Evolutionary conservation across 2,888 invertebrate species (phyloP), one percentile per base, ranked within the genome.

Genomic region (Brachyopa scutellaris): DNA sequence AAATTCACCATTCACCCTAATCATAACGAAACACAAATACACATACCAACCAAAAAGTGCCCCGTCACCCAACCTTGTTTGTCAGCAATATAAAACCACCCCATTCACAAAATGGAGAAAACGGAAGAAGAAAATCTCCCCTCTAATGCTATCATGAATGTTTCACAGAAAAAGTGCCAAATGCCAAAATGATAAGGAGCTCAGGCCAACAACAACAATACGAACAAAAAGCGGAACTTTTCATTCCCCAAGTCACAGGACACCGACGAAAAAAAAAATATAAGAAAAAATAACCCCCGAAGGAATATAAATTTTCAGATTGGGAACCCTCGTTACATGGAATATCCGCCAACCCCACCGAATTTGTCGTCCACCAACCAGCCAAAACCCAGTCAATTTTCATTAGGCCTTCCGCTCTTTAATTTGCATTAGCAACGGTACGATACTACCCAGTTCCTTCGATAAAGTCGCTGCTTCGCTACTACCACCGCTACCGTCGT

Each of bases 21-120:
- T 66, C 67, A 67, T 62, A 74, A 80, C 67, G 57, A 74, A 74
- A 61, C 49, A 67, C 67, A 80, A 80, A 69, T 80, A 67, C 67
- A 80, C 74, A 69, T 80, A 80, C 67, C 74, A 53, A 72, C 66
- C 59, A 49, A 61, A 74, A 69, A 62, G 67, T 62, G 61, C 61
- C 69, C 42, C 59, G 73, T 78, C 78, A 78, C 59, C 51, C 45
- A 31, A 36, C 36, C 66, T 80, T 76, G 69, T 80, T 76, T 76
- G 76, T 73, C 78, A 73, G 78, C 72, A 73, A 73, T 78, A 78
- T 78, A 26, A n/a, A n/a, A n/a, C 13, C 31, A 38, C 19, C 33
- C 23, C 11, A n/a, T 51, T 17, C 57, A 26, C 11, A 17, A 13
- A 17, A 29, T 15, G 17, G 4, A 42, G 8, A 51, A 19, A 17